Conservation (phyloP, 2,888 invertebrate genomes). For the Drosophila ezoana region DNA sequence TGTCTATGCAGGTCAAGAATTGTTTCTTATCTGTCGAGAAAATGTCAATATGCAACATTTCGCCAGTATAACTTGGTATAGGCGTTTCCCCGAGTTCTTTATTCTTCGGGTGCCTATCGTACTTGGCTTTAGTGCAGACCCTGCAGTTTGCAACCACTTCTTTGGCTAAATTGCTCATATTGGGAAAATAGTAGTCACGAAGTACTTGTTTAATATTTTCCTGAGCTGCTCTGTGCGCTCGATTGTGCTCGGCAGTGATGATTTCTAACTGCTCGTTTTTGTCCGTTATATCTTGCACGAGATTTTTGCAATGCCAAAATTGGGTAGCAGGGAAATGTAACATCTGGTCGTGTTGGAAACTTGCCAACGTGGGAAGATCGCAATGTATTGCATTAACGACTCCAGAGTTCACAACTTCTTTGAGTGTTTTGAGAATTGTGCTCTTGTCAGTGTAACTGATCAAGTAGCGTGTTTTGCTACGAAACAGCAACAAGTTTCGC, state of each 20-base stretch:
- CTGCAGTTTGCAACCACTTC: too few species aligned
- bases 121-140: not conserved
- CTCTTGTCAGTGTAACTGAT: not conserved
- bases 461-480: too few species aligned
- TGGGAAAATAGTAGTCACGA: too few species aligned
- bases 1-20: not conserved
- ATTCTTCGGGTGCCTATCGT: too few species aligned
- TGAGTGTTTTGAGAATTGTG: not conserved
- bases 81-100: too few species aligned
- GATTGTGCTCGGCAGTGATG: not conserved
- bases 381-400: not conserved
- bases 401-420: not conserved
- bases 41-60: conserved; percentile 5
- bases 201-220: conserved; percentile 1
- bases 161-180: too few species aligned
- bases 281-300: not conserved
- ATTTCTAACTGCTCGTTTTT: not conserved
- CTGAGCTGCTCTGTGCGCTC: not conserved
- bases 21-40: not conserved
- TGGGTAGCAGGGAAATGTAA: too few species aligned
- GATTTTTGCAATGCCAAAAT: too few species aligned
- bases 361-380: not conserved
- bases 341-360: too few species aligned
- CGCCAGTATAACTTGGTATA: too few species aligned
- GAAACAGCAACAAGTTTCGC: too few species aligned